Base-by-base conservation (phyloP, 2,113 vertebrate species). In the Neodon shergylaensis region DNA sequence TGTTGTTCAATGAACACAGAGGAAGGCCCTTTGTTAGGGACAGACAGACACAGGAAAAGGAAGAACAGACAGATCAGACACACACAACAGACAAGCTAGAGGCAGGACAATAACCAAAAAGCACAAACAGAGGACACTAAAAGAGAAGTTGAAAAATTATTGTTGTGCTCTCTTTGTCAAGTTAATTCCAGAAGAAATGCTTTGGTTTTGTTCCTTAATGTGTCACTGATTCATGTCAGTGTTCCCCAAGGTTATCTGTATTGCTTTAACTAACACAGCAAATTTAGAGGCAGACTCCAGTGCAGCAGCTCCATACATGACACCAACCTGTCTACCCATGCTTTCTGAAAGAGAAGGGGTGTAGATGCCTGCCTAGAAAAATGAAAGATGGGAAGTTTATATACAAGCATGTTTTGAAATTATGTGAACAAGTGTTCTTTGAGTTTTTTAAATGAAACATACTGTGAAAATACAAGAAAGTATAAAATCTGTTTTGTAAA, bases 261-360 rank as follows among this genome's bases (percentile, higher is more conserved):
- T 17, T 61, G 24, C 17, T 16, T 39, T 82, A 39, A 14, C n/a
- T 63, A 42, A 42, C 13, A 61, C 61, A 31, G 39, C 1, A 33
- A 11, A 33, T 9, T 44, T 42, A 66, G 28, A 36, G 39, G 4
- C 5, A 13, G 5, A 5, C 12, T 16, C 13, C 11, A 24, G 58
- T 11, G 13, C 36, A 91, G 24, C 0, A 13, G 5, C 24, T 42
- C 14, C 31, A 28, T 42, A 58, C 2, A 10, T 26, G 17, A 68
- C 10, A 3, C 3, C 3, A 52, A 33, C 5, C 2, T 39, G 0
- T 42, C 16, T 7, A 22, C 16, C 3, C 12, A 21, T 33, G 36
- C 1, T n/a, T 31, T 22, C 36, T 63, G 36, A 90, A 90, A 26
- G 24, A 52, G 19, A 90, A 21, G 7, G 36, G 7, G 14, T 16